Conservation (phyloP, 2,113 vertebrate species). For the Butorides virescens region DNA sequence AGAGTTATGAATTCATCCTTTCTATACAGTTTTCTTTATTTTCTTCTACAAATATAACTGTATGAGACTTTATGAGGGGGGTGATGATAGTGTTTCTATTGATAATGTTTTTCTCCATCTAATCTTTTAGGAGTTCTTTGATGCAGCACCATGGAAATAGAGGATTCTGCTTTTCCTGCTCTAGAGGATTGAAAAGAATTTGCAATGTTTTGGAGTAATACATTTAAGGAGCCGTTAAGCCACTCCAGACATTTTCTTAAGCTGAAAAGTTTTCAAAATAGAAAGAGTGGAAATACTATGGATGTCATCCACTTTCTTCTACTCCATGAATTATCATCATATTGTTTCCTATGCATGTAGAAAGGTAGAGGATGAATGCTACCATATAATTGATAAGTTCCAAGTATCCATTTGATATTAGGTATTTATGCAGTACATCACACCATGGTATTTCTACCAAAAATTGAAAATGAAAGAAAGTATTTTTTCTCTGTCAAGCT, state of each 20-base stretch:
- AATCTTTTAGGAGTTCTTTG: not conserved
- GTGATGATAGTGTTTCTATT: not conserved
- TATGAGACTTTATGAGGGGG: not conserved
- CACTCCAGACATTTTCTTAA: not conserved
- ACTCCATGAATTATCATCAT: not conserved
- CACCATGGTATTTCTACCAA: not conserved
- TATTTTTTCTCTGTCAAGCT: not conserved
- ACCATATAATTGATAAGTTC: not conserved
- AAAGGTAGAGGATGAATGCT: not conserved
- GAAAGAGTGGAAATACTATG: not conserved
- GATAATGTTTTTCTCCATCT: not conserved
- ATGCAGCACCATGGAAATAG: not conserved
- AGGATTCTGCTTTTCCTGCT: not conserved
- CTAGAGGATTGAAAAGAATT: not conserved
- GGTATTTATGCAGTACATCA: not conserved
- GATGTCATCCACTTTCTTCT: not conserved
- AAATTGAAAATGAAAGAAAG: not conserved
- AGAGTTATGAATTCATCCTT: not conserved
- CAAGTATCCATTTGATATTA: not conserved
- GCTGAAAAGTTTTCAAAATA: not conserved
- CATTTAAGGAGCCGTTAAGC: not conserved
- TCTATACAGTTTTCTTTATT: not conserved
- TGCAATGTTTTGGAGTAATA: not conserved
- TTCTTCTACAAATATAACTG: not conserved
- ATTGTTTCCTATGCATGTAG: not conserved